Percentiles rank a stretch among this genome's conserved stretches.
phyloP scores from a whole-genome alignment of 2,888 invertebrate species.

The Rhaphigaster nebulosa region DNA sequence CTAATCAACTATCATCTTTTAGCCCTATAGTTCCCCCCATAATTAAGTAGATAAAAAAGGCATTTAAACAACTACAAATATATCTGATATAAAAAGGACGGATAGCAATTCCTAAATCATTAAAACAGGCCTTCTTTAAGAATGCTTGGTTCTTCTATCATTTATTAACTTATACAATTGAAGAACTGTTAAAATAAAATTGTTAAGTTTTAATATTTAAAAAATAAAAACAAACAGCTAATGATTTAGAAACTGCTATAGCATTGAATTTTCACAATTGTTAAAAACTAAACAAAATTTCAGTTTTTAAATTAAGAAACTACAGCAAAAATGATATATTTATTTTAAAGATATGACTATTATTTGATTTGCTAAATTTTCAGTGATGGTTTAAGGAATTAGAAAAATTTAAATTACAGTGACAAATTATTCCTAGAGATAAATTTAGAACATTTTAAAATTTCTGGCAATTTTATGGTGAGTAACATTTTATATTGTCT shows the following conservation, averaged over 20 bases:
- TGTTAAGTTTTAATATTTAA: background rate
- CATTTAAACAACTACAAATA: background rate
- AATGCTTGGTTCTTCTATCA: background rate
- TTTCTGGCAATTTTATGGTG: background rate
- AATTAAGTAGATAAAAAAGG: slow-evolving; percentile 51
- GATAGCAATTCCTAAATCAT: slow-evolving; percentile 12
- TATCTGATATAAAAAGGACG: background rate
- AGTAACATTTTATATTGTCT: background rate
- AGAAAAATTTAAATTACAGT: background rate
- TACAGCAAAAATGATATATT: background rate
- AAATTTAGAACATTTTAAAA: background rate
- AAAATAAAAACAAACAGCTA: background rate
- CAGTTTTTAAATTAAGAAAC: background rate
- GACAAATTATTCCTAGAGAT: background rate
- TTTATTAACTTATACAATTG: background rate
- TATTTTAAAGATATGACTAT: background rate
- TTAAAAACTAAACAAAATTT: slow-evolving; percentile 16
- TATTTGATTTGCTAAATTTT: background rate
- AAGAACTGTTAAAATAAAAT: background rate
- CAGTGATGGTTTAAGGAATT: slow-evolving; percentile 11
- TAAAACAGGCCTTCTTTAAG: background rate
- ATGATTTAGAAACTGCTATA: slow-evolving; percentile 28
- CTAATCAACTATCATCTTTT: slow-evolving; percentile 52
- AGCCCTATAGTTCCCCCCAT: slow-evolving; percentile 38
- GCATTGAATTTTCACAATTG: slow-evolving; percentile 12